Evolutionary conservation across 2,888 invertebrate species (phyloP).

Genomic region (Noctua janthe): DNA sequence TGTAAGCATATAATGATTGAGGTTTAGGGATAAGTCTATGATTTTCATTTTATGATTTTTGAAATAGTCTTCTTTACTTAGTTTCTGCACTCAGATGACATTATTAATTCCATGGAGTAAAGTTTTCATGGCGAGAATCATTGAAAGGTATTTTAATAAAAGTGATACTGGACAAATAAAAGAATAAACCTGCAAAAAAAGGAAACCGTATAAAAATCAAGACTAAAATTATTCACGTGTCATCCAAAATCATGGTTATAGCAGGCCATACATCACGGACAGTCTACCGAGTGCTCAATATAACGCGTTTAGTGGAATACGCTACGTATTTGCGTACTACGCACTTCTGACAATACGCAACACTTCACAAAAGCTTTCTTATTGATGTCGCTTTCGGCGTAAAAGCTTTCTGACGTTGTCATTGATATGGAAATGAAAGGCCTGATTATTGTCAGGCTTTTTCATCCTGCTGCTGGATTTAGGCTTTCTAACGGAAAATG

Average conservation of each 20-base stretch:
- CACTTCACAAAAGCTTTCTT: slow-evolving; percentile 1
- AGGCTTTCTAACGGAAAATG: neutral
- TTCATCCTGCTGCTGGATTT: neutral
- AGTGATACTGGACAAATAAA: neutral
- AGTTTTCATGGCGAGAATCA: too few relatives aligned
- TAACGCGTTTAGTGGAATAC: slow-evolving; percentile 33
- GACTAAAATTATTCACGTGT: neutral
- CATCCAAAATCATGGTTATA: slow-evolving; percentile 13
- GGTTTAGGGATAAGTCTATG: neutral
- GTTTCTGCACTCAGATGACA: neutral
- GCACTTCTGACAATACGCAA: slow-evolving; percentile 19
- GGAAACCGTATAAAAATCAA: neutral
- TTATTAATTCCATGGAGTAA: neutral
- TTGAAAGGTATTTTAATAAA: neutral
- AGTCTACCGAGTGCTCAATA: slow-evolving; percentile 49
- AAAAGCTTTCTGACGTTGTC: neutral
- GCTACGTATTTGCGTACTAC: slow-evolving; percentile 25
- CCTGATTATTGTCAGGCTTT: neutral
- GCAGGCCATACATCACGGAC: slow-evolving; percentile 51
- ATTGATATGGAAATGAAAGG: neutral
- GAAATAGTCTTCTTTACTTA: neutral
- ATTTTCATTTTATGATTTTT: neutral
- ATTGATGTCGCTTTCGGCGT: slow-evolving; percentile 4
- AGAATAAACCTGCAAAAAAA: neutral
- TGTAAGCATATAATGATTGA: neutral